Base-by-base conservation (phyloP, 2,888 invertebrate genomes). In the Diaperis boleti region DNA sequence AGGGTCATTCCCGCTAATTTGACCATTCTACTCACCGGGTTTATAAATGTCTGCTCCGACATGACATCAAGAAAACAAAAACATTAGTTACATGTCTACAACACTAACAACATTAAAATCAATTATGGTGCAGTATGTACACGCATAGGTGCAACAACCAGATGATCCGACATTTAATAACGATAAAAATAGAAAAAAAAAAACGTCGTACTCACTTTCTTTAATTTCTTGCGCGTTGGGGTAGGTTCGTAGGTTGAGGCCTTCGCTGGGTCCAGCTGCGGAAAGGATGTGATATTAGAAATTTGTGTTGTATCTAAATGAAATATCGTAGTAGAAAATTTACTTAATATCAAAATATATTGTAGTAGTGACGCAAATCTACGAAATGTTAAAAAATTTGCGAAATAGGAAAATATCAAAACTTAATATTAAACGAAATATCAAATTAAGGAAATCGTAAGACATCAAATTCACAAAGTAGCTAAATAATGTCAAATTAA, bases 181-280 rank as follows among this genome's bases (percentile, higher is more conserved):
- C 13, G n/a, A 11, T 10, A 50, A 4, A 52, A 11, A 33, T 4
- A 15, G 3, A 10, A 20, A 11, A 54, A 37, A 11, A 17, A 54
- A 39, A 33, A 14, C 18, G n/a, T 2, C 18, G 42, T 74, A 88
- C 92, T 91, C 83, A 95, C 95, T 92, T 87, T 92, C 89, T 88
- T 92, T 90, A 67, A 94, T 90, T 41, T 86, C 87, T 81, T 95
- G 94, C 20, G 88, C 86, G 18, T 83, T 82, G 0, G 95, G 95
- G 76, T 93, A 92, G 0, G 92, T 92, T 79, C 85, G 89, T 68
- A 95, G 81, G 54, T 88, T 84, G 66, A 94, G 79, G 15, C 86
- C 85, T 1, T 71, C 65, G 33, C 79, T 78, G 13, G 66, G 57
- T 7, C 63, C 73, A 61, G 74, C 81, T 79, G 68, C 74, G 59